These are phyloP conservation scores for Calephelis nemesis DNA, from an alignment of 1,140 invertebrate genomes.

Conservation along the genomic window DNA sequence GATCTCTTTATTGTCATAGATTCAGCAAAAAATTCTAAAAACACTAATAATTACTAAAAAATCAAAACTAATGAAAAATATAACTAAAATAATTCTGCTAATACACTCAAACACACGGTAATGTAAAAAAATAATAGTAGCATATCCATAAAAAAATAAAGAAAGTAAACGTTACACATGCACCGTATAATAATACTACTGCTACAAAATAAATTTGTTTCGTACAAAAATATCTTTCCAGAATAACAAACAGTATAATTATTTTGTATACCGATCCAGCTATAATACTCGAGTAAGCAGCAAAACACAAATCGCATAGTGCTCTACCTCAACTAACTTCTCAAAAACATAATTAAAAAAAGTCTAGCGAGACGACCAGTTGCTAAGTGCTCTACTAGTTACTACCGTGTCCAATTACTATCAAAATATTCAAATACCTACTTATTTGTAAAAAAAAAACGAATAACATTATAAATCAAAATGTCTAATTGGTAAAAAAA, in stretches of 20 bases:
- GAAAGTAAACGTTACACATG: conserved; percentile 74
- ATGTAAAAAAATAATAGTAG: conserved; percentile 70
- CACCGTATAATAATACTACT: conserved; percentile 75
- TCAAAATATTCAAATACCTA: conserved; percentile 62
- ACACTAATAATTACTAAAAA: conserved; percentile 71
- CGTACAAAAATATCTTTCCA: conserved; percentile 77
- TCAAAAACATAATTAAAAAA: conserved; percentile 64
- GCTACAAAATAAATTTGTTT: conserved; percentile 73
- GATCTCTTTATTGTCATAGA: conserved; percentile 76
- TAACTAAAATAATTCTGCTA: conserved; percentile 78
- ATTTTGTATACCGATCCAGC: conserved; percentile 68
- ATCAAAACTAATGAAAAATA: conserved; percentile 70
- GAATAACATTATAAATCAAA: conserved; percentile 74
- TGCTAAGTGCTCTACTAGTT: conserved; percentile 72
- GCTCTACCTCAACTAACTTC: conserved; percentile 57
- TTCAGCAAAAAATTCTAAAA: conserved; percentile 69
- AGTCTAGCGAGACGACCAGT: conserved; percentile 72
- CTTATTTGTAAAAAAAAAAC: conserved; percentile 69
- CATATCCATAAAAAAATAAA: conserved; percentile 71
- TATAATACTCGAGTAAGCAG: conserved; percentile 71
- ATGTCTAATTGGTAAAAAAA: conserved; percentile 66
- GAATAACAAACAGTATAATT: conserved; percentile 76
- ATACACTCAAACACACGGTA: conserved; percentile 76
- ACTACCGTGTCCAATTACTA: conserved; percentile 70
- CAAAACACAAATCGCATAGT: conserved; percentile 43